A percentile compares a stretch with the other conserved stretches of the same genome.
These are phyloP conservation scores for Alces alces DNA, from an alignment of 2,113 vertebrate genomes.

Conservation along the genomic window DNA sequence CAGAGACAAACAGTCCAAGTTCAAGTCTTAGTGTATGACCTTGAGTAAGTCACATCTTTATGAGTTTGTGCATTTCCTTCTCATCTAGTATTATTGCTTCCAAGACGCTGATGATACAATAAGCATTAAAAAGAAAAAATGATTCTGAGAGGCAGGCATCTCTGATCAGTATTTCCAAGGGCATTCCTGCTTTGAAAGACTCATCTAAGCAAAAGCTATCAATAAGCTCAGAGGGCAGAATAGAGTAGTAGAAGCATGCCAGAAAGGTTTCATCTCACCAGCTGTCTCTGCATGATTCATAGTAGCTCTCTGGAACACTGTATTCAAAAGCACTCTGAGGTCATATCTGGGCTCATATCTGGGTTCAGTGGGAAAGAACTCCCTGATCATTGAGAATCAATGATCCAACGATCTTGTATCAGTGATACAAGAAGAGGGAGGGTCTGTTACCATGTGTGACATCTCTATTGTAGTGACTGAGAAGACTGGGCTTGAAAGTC, in stretches of 20 bases:
- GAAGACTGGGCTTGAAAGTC: background rate
- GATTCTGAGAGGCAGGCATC: background rate
- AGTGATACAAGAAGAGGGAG: background rate
- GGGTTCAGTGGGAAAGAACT: background rate
- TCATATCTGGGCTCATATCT: background rate
- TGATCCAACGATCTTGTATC: background rate
- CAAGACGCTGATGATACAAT: background rate
- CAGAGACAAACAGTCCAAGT: background rate
- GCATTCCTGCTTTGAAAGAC: background rate
- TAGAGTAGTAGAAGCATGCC: background rate
- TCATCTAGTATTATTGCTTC: background rate
- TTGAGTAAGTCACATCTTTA: background rate
- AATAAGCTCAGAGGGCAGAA: slow-evolving; percentile 9
- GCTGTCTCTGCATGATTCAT: background rate
- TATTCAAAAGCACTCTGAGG: slow-evolving; percentile 1
- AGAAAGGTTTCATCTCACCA: background rate
- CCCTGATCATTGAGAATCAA: background rate
- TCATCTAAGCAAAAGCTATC: background rate
- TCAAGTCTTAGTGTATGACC: background rate
- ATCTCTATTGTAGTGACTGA: background rate
- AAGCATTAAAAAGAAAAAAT: background rate
- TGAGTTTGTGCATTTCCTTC: background rate
- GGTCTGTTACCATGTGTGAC: background rate
- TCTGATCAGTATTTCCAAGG: background rate
- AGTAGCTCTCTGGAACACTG: background rate